Evolutionary conservation across 2,888 invertebrate species (phyloP).

Genomic region (Acanthopleura granulata): DNA sequence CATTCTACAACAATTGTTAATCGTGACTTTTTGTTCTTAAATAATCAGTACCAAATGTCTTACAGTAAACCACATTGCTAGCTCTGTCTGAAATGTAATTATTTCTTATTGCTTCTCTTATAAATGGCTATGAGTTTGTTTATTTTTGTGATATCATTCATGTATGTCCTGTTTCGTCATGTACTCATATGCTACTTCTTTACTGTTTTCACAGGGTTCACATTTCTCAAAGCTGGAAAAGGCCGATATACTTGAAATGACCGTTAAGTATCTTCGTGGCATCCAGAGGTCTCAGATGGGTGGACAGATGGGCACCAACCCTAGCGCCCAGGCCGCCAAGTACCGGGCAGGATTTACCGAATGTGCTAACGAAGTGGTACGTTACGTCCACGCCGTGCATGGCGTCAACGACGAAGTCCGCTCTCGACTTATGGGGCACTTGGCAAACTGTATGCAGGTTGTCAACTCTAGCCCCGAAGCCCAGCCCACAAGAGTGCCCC

Average conservation of each 20-base stretch:
- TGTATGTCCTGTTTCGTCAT: background rate
- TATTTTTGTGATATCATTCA: no score
- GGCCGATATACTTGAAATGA: constrained; percentile 31
- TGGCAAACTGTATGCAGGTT: constrained; percentile 48
- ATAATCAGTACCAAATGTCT: background rate
- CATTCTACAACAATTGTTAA: background rate
- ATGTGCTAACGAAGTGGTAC: constrained; percentile 62
- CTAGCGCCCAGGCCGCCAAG: constrained; percentile 49
- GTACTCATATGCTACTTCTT: background rate
- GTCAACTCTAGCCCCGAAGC: background rate
- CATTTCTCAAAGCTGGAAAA: constrained; percentile 30
- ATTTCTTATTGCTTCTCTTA: background rate
- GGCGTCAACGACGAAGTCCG: constrained; percentile 55
- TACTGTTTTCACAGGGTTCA: constrained; percentile 24
- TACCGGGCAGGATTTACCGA: constrained; percentile 63
- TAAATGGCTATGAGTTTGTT: no score
- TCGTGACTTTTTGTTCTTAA: background rate
- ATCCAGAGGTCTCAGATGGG: constrained; percentile 33
- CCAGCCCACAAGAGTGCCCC: background rate
- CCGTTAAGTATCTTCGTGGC: constrained; percentile 24
- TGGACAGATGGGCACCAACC: constrained; percentile 33
- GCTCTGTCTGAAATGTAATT: background rate
- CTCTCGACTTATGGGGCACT: constrained; percentile 53
- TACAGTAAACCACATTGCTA: background rate
- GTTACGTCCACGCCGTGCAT: constrained; percentile 55